These are phyloP conservation scores for Drosophila mimica DNA, from an alignment of 2,888 invertebrate species.

Conservation along the genomic window DNA sequence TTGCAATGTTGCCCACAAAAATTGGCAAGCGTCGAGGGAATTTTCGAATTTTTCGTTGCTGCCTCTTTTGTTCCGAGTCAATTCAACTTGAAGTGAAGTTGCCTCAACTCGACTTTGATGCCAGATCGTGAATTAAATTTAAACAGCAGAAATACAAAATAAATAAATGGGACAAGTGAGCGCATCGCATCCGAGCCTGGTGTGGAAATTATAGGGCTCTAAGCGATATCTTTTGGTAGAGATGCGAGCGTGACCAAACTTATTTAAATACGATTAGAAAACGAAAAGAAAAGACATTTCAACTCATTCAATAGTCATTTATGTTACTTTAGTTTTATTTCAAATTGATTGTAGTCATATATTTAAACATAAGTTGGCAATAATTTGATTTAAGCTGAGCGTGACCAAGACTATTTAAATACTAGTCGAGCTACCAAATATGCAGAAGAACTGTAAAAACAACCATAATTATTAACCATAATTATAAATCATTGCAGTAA, in stretches of 20 bases:
- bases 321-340: background rate
- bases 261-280: background rate
- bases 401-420: constrained; percentile 6
- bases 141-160: constrained; percentile 77
- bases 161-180: constrained; percentile 82
- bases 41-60: constrained; percentile 25
- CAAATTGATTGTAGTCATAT: background rate
- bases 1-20: constrained; percentile 14
- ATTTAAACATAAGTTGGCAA: background rate
- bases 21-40: constrained; percentile 66
- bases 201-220: constrained; percentile 62
- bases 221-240: constrained; percentile 24
- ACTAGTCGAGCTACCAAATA: background rate
- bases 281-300: background rate
- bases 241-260: constrained; percentile 25
- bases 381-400: background rate
- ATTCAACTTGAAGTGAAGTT: constrained; percentile 21
- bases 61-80: constrained; percentile 35
- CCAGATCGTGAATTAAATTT: constrained; percentile 80
- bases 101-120: constrained; percentile 40
- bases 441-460: background rate
- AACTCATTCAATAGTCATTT: background rate
- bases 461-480: background rate
- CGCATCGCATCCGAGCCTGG: constrained; percentile 35
- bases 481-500: background rate